Base-by-base conservation (phyloP, 2,113 vertebrate genomes). In the Glaucidium brasilianum region DNA sequence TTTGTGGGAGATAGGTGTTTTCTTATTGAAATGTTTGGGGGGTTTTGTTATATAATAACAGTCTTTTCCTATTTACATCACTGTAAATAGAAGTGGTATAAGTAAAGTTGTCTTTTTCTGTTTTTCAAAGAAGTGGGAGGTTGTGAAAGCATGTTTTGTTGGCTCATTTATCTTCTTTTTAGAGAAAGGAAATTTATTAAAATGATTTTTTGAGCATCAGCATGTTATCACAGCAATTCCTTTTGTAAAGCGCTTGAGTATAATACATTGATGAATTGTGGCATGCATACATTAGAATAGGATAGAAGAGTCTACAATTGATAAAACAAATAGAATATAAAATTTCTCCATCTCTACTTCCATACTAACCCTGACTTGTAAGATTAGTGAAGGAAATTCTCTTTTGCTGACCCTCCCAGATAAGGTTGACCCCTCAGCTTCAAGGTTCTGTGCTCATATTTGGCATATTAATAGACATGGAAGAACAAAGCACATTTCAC, bases 231-330 rank as follows among this genome's bases (percentile, higher is more conserved):
- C 3, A 47, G 26, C 39, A 30, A 34, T 67, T 86, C 11, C 63
- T 94, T 82, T 67, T n/a, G 12, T 67, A 21, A 59, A 91, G 22
- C 12, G 63, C 1, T 1, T 68, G 58, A 79, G 4, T 9, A 16
- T 41, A n/a, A n/a, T 74, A 2, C 18, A 43, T 18, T 35, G 30
- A 25, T 80, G 43, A 84, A n/a, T 74, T 0, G 0, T 64, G 34
- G 6, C 26, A 6, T 78, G 29, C 7, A 2, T 39, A 14, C 12
- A 25, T 52, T 69, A 79, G 29, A 78, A 21, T 50, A 80, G 37
- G 58, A 34, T 11, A 49, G 52, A 58, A 63, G 80, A 78, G 7
- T 11, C 16, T 37, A 52, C 14, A 75, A 18, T 72, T 9, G 4
- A 32, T 68, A 63, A 69, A 91, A 56, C 5, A 43, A 74, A 26